Conservation (phyloP, 2,888 invertebrate species). For the Frankliniella intonsa region DNA sequence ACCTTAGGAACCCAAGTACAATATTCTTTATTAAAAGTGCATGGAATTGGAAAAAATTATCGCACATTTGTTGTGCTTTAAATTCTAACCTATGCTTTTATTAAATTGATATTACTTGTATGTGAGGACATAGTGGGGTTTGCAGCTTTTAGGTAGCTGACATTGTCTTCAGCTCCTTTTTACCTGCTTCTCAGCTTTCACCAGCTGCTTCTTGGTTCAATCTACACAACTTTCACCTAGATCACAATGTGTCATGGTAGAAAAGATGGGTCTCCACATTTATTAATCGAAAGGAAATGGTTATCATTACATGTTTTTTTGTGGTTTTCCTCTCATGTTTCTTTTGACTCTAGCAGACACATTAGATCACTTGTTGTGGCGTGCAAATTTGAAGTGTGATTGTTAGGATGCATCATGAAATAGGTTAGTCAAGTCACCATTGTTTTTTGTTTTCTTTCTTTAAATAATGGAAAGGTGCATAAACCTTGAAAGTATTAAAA, state of each 20-base stretch:
- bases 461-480: neutral
- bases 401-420: slow-evolving; percentile 1
- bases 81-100: too few species aligned
- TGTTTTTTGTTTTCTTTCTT: neutral
- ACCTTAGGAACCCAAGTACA: too few species aligned
- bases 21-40: too few species aligned
- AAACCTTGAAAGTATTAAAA: too few species aligned
- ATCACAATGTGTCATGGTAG: neutral
- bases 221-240: neutral
- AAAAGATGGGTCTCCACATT: slow-evolving; percentile 7
- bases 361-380: slow-evolving; percentile 12
- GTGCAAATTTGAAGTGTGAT: neutral
- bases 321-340: too few species aligned
- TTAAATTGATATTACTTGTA: too few species aligned
- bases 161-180: neutral
- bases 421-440: neutral
- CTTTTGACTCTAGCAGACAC: neutral
- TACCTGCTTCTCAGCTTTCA: neutral
- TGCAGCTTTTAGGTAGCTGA: neutral
- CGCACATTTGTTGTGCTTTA: too few species aligned
- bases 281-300: neutral
- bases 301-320: neutral
- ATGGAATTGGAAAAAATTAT: too few species aligned
- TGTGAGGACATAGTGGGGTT: too few species aligned
- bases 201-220: neutral